phyloP scores from a whole-genome alignment of 2,797 vertebrate genomes.

The Urophycis tenuis region DNA sequence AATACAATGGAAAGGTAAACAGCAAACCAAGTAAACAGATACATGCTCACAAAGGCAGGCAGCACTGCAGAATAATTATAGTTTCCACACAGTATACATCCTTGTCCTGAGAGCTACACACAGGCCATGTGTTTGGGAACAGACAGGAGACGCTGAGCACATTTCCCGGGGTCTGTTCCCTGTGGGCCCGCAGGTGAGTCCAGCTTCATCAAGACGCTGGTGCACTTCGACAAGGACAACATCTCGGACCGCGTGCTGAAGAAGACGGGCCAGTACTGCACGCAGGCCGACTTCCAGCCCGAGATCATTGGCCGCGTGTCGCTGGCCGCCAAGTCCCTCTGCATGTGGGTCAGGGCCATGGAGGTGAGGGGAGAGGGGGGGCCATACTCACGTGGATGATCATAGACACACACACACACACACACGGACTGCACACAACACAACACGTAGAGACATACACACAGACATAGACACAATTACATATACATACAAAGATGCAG shows the following conservation, averaged over 20 bases:
- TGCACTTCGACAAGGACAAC: constrained; percentile 86
- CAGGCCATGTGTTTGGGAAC: not conserved
- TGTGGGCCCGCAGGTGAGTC: constrained; percentile 69
- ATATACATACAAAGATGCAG: not conserved
- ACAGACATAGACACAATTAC: too few species aligned
- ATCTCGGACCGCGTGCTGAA: constrained; percentile 83
- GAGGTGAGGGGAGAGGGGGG: constrained; percentile 65
- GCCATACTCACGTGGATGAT: not conserved
- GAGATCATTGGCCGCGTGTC: constrained; percentile 85
- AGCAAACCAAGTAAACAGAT: not conserved
- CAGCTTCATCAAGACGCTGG: constrained; percentile 85
- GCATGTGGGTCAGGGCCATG: constrained; percentile 93
- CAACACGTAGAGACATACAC: not conserved
- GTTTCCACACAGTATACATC: not conserved
- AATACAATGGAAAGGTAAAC: not conserved
- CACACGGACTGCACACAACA: not conserved
- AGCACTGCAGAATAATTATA: too few species aligned
- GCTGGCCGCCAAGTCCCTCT: constrained; percentile 83
- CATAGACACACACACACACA: not conserved
- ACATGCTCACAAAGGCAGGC: not conserved
- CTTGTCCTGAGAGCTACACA: not conserved
- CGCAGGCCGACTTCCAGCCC: constrained; percentile 78
- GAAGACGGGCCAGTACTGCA: constrained; percentile 79
- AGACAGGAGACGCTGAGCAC: not conserved
- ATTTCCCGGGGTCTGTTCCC: not conserved